These are phyloP conservation scores for Cryptus armator DNA, from an alignment of 2,888 invertebrate genomes.

Conservation along the genomic window DNA sequence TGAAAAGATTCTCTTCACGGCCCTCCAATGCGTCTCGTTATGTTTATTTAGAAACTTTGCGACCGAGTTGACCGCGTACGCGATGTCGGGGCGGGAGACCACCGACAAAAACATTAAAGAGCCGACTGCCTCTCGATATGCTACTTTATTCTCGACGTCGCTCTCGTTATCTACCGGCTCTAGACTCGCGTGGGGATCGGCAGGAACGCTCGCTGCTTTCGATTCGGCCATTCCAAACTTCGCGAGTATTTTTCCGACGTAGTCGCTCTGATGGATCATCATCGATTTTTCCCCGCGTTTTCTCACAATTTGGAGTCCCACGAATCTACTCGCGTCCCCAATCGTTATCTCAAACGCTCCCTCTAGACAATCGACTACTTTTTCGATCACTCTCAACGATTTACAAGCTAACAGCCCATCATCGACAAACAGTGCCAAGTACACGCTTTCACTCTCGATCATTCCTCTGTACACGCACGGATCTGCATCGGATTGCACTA, in stretches of 20 bases:
- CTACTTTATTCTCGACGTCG: constrained; percentile 29
- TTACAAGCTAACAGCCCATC: constrained; percentile 33
- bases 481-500: constrained; percentile 45
- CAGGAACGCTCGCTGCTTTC: constrained; percentile 56
- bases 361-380: constrained; percentile 40
- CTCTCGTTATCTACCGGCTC: constrained; percentile 60
- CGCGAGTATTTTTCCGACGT: constrained; percentile 64
- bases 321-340: constrained; percentile 58
- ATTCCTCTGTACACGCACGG: constrained; percentile 47
- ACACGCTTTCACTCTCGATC: neutral
- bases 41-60: constrained; percentile 34
- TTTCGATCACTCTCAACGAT: constrained; percentile 19
- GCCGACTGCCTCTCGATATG: constrained; percentile 62
- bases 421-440: constrained; percentile 49
- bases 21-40: constrained; percentile 33
- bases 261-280: constrained; percentile 68
- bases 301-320: constrained; percentile 54
- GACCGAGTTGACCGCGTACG: constrained; percentile 27
- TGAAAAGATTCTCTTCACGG: constrained; percentile 42
- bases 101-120: constrained; percentile 68
- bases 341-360: constrained; percentile 54
- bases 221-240: constrained; percentile 71
- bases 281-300: constrained; percentile 42
- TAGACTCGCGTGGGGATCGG: constrained; percentile 2
- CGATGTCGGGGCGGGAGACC: constrained; percentile 57